Evolutionary conservation across 2,113 vertebrate species (phyloP), one percentile per base, ranked within the genome.

Genomic region (Notechis scutatus): DNA sequence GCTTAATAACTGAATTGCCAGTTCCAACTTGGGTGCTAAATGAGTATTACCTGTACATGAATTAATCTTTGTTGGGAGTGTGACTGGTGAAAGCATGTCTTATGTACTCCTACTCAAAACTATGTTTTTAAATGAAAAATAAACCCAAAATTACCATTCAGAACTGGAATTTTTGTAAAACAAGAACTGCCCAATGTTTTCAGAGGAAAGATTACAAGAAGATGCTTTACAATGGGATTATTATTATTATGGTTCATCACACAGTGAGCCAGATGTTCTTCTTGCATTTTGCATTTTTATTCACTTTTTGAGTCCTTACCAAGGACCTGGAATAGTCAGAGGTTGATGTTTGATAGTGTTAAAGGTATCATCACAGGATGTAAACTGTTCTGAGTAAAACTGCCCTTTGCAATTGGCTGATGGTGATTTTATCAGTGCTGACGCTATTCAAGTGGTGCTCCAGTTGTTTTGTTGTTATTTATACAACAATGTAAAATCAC

Each of bases 171-270:
- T 92, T 64, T 0, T 0, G 21, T 57, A 87, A 81, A 90, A 47
- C 39, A n/a, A 95, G 93, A 94, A 85, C 93, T 91, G 90, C 90
- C 92, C 92, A 96, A 93, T 50, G 6, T 69, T 89, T 0, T 92
- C 59, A 14, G 39, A 56, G 11, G 20, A 45, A 39, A 34, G 42
- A 61, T 26, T 15, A 39, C 90, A 50, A 24, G 4, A n/a, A 23
- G 0, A 8, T 56, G 81, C 26, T 92, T 61, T 87, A 12, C 57
- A 88, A 26, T 54, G 26, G 91, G 85, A 69, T 69, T n/a, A 69
- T 69, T n/a, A n/a, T 64, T 29, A 69, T 15, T 2, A 15, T 69
- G 29, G 29, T n/a, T 69, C 0, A 0, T 69, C 29, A 15, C 5
- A 34, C 29, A 69, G 5, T 34, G 29, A 69, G 12, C 64, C 64